Conservation (phyloP, 2,888 invertebrate genomes). For the Metellina segmentata region DNA sequence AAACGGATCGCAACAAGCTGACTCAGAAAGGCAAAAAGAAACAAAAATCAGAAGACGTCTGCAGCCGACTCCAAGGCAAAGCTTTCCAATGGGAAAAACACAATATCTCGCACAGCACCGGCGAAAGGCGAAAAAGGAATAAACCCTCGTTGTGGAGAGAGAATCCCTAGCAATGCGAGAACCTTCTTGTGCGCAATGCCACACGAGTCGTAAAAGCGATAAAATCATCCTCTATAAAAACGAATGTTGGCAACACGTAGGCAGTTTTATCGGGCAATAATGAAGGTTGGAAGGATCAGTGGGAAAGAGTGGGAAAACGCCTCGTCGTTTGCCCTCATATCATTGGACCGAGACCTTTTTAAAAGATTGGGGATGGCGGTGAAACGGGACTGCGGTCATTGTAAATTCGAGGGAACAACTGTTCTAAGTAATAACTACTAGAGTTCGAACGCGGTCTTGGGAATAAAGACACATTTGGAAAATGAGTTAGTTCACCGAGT, state of each 20-base stretch:
- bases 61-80: neutral
- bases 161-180: neutral
- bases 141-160: neutral
- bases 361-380: neutral
- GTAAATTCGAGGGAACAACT: neutral
- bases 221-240: slow-evolving; percentile 46
- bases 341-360: neutral
- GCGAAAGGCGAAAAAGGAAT: neutral
- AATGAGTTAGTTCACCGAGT: too few relatives aligned
- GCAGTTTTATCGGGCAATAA: slow-evolving; percentile 43
- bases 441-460: neutral
- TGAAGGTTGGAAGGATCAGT: slow-evolving; percentile 16
- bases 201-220: slow-evolving; percentile 40
- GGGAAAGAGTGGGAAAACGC: neutral
- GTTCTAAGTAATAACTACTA: neutral
- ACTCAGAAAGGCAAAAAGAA: too few relatives aligned
- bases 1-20: too few relatives aligned
- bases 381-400: neutral
- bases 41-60: too few relatives aligned
- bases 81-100: neutral
- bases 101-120: neutral
- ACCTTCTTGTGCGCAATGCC: slow-evolving; percentile 27
- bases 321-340: neutral
- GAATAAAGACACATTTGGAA: too few relatives aligned
- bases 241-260: slow-evolving; percentile 37